phyloP scores from a whole-genome alignment of 2,797 vertebrate genomes.

The Coccyzus lansbergi region DNA sequence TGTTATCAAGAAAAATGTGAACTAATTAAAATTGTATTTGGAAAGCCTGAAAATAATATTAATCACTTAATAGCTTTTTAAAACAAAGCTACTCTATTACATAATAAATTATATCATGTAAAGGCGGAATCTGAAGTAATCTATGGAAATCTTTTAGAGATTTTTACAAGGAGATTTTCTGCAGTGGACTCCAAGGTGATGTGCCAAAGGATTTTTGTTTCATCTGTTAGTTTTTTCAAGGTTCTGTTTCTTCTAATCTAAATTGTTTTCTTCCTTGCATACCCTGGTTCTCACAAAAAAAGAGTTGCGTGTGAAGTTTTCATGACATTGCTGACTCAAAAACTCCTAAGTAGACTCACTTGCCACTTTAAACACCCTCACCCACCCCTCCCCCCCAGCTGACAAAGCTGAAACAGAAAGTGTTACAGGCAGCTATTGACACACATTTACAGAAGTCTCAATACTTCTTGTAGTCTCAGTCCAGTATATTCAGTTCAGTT shows the following conservation, averaged over 20 bases:
- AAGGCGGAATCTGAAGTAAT: background rate
- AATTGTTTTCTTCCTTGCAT: background rate
- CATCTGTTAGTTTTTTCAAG: background rate
- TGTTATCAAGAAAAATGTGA: background rate
- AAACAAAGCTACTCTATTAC: fast-evolving
- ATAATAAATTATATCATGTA: background rate
- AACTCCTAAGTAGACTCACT: fast-evolving
- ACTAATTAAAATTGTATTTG: background rate
- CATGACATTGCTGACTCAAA: fast-evolving
- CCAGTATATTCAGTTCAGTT: too few relatives aligned
- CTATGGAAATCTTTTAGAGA: background rate
- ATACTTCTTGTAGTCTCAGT: background rate
- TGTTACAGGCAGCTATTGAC: background rate
- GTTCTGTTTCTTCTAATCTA: background rate
- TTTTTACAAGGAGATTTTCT: background rate
- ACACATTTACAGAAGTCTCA: too few relatives aligned
- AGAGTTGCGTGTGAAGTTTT: background rate
- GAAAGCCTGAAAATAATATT: background rate
- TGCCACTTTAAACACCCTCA: fast-evolving
- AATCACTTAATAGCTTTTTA: background rate
- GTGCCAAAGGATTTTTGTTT: background rate
- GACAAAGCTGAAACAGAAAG: background rate
- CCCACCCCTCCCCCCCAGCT: fast-evolving
- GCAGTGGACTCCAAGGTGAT: background rate
- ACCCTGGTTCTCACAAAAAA: background rate